A percentile compares a stretch with the other conserved stretches of the same genome.
Evolutionary conservation across 2,113 vertebrate species (phyloP).

Genomic region (Onychostruthus taczanowskii): DNA sequence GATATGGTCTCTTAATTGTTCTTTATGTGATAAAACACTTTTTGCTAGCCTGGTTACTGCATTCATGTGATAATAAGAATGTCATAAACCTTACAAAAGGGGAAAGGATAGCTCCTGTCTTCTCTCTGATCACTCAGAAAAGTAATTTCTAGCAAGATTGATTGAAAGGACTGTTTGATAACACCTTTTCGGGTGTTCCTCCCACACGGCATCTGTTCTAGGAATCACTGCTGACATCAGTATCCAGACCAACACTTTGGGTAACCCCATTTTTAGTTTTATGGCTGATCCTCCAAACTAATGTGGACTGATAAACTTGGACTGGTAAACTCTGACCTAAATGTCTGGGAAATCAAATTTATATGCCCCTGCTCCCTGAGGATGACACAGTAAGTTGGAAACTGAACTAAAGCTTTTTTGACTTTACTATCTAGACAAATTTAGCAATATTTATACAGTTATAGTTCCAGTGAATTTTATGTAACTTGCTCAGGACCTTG

Average conservation of each 20-base stretch:
- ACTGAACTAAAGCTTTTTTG: background rate
- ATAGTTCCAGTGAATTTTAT: background rate
- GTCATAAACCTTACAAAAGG: background rate
- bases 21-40: background rate
- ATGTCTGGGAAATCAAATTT: background rate
- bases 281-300: background rate
- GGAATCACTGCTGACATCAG: background rate
- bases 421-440: background rate
- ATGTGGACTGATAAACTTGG: background rate
- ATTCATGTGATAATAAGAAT: background rate
- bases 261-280: background rate
- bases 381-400: background rate
- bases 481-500: background rate
- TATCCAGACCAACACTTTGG: background rate
- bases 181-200: background rate
- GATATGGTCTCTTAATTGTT: background rate
- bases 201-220: background rate
- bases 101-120: background rate
- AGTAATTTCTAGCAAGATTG: background rate
- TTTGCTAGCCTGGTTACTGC: background rate
- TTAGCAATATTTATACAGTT: background rate
- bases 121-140: background rate
- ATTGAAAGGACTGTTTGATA: background rate
- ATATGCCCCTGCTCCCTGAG: background rate
- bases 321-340: background rate